Percentiles rank a stretch among this genome's conserved stretches.
phyloP scores from a whole-genome alignment of 2,888 invertebrate species.

The Icerya purchasi region DNA sequence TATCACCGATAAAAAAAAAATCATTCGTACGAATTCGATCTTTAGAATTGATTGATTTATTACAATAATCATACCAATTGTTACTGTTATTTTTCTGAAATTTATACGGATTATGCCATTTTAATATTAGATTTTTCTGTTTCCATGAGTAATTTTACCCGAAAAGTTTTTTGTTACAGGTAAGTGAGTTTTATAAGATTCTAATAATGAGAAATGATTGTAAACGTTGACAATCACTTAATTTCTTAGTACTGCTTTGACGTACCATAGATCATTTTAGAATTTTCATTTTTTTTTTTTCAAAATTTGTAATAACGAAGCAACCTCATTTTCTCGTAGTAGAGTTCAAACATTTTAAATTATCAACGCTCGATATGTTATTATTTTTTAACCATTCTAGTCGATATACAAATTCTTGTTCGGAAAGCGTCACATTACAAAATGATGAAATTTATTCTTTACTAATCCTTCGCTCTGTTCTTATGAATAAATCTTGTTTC shows the following conservation, averaged over 20 bases:
- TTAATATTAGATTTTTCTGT: neutral
- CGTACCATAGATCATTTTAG: too few species aligned
- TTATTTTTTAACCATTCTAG: neutral
- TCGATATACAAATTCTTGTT: neutral
- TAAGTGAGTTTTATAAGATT: neutral
- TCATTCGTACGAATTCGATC: neutral
- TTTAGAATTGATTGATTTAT: constrained; percentile 2
- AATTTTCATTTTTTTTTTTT: too few species aligned
- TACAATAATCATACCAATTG: constrained; percentile 3
- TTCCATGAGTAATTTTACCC: neutral
- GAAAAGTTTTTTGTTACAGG: neutral
- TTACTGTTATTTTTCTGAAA: neutral
- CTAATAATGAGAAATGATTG: neutral
- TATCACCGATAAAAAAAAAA: constrained; percentile 1
- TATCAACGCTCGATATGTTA: neutral
- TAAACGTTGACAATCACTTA: too few species aligned
- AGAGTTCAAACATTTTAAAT: neutral
- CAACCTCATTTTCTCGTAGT: neutral
- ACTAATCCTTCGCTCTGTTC: neutral
- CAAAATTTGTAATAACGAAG: too few species aligned
- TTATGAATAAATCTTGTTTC: neutral
- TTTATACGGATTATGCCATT: neutral
- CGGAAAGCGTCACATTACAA: neutral
- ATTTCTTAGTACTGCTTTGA: too few species aligned
- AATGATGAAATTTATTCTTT: neutral